Conservation (phyloP, 2,797 vertebrate genomes). For the Basileuterus tristriatus region DNA sequence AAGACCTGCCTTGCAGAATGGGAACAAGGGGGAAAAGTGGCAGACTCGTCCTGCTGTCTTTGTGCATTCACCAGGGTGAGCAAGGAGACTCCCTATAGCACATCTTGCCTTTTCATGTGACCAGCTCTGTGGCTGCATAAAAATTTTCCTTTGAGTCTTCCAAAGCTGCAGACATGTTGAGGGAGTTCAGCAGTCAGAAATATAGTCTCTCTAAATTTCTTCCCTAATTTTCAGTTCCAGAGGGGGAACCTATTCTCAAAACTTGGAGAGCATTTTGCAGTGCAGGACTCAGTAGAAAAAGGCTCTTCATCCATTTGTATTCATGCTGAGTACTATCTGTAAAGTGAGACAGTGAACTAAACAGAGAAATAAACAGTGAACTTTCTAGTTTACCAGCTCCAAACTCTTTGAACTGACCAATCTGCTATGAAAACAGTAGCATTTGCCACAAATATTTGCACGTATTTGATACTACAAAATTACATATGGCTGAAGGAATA, state of each 20-base stretch:
- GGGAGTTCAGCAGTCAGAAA: background rate
- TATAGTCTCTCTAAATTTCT: background rate
- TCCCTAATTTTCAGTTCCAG: background rate
- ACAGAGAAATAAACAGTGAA: background rate
- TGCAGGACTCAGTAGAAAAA: background rate
- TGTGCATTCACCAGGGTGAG: background rate
- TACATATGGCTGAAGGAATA: background rate
- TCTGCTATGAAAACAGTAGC: background rate
- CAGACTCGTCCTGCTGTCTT: background rate
- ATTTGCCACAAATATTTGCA: conserved; percentile 32
- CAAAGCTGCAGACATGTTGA: background rate
- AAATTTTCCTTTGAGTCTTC: background rate
- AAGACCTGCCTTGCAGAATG: background rate
- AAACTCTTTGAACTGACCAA: background rate
- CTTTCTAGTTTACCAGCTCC: background rate
- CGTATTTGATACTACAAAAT: conserved; percentile 18
- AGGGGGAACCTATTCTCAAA: background rate
- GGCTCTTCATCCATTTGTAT: background rate
- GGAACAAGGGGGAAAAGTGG: background rate
- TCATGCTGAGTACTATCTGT: background rate
- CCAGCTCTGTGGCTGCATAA: background rate
- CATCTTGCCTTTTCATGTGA: background rate
- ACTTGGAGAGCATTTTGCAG: background rate
- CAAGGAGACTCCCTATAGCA: background rate
- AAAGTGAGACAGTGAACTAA: background rate